phyloP scores from a whole-genome alignment of 2,888 invertebrate species.

The Mimumesa dahlbomi region DNA sequence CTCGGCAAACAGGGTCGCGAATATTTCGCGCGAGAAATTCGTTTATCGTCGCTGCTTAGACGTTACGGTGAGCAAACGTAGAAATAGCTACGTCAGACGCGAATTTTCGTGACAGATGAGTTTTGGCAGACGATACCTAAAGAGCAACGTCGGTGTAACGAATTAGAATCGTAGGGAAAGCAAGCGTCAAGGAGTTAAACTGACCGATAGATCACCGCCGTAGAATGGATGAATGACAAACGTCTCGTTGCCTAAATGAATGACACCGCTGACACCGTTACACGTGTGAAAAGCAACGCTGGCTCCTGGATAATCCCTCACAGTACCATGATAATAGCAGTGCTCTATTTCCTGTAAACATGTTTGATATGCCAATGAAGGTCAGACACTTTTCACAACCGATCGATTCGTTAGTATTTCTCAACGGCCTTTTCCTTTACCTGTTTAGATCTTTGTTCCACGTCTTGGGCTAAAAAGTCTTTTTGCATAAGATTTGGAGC shows the following conservation, averaged over 20 bases:
- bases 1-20: too few species aligned
- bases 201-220: constrained; percentile 97
- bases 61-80: too few species aligned
- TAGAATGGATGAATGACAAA: constrained; percentile 99
- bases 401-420: neutral
- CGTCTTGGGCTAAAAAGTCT: constrained; percentile 92
- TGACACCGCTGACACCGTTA: constrained; percentile 98
- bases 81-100: too few species aligned
- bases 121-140: too few species aligned
- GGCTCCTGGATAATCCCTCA: constrained; percentile 97
- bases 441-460: constrained; percentile 90
- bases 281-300: constrained; percentile 99
- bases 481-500: constrained; percentile 96
- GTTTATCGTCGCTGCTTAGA: too few species aligned
- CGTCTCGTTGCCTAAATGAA: constrained; percentile 98
- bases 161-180: neutral
- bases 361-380: neutral
- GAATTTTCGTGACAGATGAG: too few species aligned
- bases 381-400: too few species aligned
- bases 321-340: constrained; percentile 99
- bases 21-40: too few species aligned
- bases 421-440: constrained; percentile 79
- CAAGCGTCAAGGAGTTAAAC: constrained; percentile 79
- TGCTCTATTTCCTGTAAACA: constrained; percentile 94
- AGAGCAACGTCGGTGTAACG: too few species aligned